Base-by-base conservation (phyloP, 2,888 invertebrate genomes). In the Cheilosia soror region DNA sequence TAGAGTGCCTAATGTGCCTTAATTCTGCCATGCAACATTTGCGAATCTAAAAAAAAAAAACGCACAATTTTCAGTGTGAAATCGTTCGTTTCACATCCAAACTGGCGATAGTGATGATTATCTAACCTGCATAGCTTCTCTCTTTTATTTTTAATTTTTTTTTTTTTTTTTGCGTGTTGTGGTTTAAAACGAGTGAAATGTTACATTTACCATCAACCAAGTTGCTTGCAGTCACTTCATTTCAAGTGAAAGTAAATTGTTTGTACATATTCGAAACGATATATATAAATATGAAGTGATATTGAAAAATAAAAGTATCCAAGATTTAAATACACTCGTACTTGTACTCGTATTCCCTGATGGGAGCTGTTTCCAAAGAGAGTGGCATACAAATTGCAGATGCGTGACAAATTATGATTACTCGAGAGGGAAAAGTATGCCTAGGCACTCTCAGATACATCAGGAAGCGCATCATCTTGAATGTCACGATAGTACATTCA, bases 171-270 rank as follows among this genome's bases (percentile, higher is more conserved):
- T 66, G 40, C n/a, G 27, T 47, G 25, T 65, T 75, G 65, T 57
- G 37, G n/a, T 68, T 76, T 49, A 68, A 68, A 69, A 47, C 57
- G 73, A 84, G 80, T 80, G 80, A 84, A 84, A 80, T 80, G 84
- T 75, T 71, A 80, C 80, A 84, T 84, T 84, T 58, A 60, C 66
- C 73, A 62, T 55, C 75, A 58, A 6, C 63, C 40, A 40, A 42
- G 55, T 33, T 57, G 57, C 31, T 55, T 78, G 60, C 73, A 79
- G 69, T 75, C 73, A 63, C 73, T 79, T 81, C 44, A 73, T 62
- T 68, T 65, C 63, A 60, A 84, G 84, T 84, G 84, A 84, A 84
- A 84, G 84, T 84, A 84, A 84, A 84, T 71, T 76, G 75, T 80
- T 80, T 66, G 53, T 37, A 20, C 20, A 20, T 20, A 68, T 51